Conservation (phyloP, 2,113 vertebrate genomes). For the Ictalurus furcatus region DNA sequence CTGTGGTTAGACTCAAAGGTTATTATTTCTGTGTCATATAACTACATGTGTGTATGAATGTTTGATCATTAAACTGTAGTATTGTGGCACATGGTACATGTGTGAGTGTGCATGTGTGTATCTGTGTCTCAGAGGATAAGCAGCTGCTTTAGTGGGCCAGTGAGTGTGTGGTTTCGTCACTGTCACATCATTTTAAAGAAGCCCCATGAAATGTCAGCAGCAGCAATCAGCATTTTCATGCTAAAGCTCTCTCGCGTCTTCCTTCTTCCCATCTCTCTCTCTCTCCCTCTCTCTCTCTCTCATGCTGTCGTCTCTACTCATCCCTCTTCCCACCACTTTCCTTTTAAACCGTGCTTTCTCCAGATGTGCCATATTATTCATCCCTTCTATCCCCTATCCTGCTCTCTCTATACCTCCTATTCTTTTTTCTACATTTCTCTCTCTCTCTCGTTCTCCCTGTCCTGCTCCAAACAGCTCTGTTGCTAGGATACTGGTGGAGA, state of each 20-base stretch:
- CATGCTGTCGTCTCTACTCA: constrained; percentile 16
- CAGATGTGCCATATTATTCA: constrained; percentile 70
- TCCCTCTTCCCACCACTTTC: constrained; percentile 57
- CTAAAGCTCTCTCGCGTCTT: constrained; percentile 20
- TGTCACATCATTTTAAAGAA: constrained; percentile 61
- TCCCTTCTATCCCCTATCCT: constrained; percentile 65
- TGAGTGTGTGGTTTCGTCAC: constrained; percentile 68
- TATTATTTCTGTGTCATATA: constrained; percentile 35
- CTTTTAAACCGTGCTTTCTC: constrained; percentile 71
- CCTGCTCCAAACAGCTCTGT: constrained; percentile 81
- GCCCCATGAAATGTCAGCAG: constrained; percentile 56
- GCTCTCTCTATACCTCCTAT: constrained; percentile 47
- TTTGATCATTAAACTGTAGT: constrained; percentile 55
- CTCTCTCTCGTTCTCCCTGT: constrained; percentile 64
- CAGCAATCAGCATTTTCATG: constrained; percentile 60
- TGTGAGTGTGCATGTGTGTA: constrained; percentile 6
- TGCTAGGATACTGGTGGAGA: constrained; percentile 83
- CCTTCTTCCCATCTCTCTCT: neutral
- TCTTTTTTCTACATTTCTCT: constrained; percentile 36
- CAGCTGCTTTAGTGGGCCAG: constrained; percentile 68
- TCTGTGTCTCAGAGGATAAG: constrained; percentile 61
- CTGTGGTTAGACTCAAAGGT: constrained; percentile 37
- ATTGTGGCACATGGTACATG: constrained; percentile 25
- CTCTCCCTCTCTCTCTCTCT: constrained; percentile 48
- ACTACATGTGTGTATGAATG: constrained; percentile 36